phyloP scores from a whole-genome alignment of 30 jellyfish, hydroid and myxozoan species.

The Turritopsis dohrnii region DNA sequence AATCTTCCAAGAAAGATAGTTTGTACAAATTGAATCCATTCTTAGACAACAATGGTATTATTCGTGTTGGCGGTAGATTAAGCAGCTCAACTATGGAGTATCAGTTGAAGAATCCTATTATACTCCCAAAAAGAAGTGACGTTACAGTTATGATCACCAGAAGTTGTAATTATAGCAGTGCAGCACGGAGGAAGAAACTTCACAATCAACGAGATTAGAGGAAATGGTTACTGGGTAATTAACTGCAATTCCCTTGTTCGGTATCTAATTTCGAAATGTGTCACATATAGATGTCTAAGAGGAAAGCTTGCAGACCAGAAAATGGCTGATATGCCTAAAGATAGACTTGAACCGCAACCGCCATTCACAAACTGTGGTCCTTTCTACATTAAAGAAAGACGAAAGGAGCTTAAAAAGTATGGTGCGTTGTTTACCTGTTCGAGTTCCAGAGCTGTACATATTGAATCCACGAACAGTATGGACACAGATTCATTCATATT shows the following conservation, averaged over 20 bases:
- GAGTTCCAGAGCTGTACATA: constrained; percentile 21
- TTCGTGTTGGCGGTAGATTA: no score
- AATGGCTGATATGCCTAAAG: constrained; percentile 47
- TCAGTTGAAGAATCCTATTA: constrained; percentile 39
- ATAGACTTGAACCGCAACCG: constrained; percentile 29
- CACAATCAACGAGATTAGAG: no score
- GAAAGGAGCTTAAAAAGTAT: constrained; percentile 26
- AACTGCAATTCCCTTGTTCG: constrained; percentile 6
- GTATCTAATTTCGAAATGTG: constrained; percentile 24
- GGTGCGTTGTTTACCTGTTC: constrained; percentile 35
- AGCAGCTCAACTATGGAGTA: no score
- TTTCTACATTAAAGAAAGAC: constrained; percentile 13
- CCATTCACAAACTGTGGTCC: constrained; percentile 42
- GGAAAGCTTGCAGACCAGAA: constrained; percentile 27
- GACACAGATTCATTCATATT: constrained; percentile 41
- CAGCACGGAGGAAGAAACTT: no score
- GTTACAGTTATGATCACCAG: constrained; percentile 20
- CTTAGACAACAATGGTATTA: no score
- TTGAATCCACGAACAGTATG: constrained; percentile 24
- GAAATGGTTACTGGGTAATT: constrained; percentile 43
- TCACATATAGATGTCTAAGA: constrained; percentile 31
- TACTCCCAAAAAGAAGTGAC: constrained; percentile 27
- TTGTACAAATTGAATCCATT: no score
- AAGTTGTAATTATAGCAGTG: constrained; percentile 5
- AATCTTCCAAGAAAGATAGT: no score